These are phyloP conservation scores for Catalaphyllia jardinei DNA, from an alignment of 64 coral and sea anemone species.

Conservation along the genomic window DNA sequence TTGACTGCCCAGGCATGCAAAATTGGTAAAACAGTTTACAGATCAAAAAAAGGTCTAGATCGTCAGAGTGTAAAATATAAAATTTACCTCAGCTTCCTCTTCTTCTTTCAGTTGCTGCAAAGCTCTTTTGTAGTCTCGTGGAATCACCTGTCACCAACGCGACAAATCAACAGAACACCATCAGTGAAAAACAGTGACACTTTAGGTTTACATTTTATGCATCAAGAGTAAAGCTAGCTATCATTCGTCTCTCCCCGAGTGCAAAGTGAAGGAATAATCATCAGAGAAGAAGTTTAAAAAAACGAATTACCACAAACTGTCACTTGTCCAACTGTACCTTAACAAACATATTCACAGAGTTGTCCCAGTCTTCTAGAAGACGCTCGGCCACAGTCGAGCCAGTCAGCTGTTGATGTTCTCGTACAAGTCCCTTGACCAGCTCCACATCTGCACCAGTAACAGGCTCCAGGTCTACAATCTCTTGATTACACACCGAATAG, in stretches of 20 bases:
- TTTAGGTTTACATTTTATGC: background rate
- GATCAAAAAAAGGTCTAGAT: background rate
- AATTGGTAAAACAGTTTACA: too few relatives aligned
- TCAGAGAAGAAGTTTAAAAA: too few relatives aligned
- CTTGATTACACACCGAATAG: conserved; percentile 59
- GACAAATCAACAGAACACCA: background rate
- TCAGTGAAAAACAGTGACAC: background rate
- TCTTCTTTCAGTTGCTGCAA: conserved; percentile 68
- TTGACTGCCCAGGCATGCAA: too few relatives aligned
- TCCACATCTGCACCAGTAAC: conserved; percentile 68
- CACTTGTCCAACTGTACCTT: background rate
- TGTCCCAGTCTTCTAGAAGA: conserved; percentile 74
- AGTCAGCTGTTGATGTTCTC: conserved; percentile 73
- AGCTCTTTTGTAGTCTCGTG: conserved; percentile 74
- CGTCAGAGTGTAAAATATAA: background rate
- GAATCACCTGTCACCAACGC: conserved; percentile 56
- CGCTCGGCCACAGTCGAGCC: conserved; percentile 71
- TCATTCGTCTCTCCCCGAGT: too few relatives aligned
- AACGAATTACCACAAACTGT: background rate
- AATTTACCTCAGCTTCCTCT: conserved; percentile 68
- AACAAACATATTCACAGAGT: conserved; percentile 54
- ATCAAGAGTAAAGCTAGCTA: too few relatives aligned
- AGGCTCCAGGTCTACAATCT: conserved; percentile 74
- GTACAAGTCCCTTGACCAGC: conserved; percentile 60
- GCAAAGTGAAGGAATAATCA: too few relatives aligned